Percentiles rank a stretch among this genome's conserved stretches.
These are phyloP conservation scores for Tauraco erythrolophus DNA, from an alignment of 2,113 vertebrate species.

Conservation along the genomic window DNA sequence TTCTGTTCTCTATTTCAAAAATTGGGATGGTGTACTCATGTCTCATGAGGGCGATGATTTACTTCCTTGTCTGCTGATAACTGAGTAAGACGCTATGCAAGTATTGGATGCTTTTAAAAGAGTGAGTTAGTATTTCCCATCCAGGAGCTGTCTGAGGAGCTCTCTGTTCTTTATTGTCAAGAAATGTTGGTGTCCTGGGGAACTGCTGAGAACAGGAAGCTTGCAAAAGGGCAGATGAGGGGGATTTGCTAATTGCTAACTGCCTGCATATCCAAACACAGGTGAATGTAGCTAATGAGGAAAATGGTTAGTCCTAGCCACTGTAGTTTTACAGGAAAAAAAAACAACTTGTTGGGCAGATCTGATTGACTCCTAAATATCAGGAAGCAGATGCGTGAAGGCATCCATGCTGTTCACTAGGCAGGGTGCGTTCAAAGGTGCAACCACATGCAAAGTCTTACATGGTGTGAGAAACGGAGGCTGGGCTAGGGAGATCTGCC, in stretches of 20 bases:
- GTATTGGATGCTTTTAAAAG: neutral
- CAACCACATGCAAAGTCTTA: neutral
- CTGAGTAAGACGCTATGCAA: neutral
- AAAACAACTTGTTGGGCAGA: neutral
- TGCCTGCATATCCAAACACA: neutral
- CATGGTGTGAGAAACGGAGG: neutral
- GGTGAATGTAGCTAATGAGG: neutral
- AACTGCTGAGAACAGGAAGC: neutral
- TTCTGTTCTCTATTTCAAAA: neutral
- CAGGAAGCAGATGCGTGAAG: neutral
- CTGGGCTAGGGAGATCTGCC: neutral
- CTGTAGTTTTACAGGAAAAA: neutral
- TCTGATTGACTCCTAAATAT: neutral
- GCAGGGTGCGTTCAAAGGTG: neutral
- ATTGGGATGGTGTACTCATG: neutral
- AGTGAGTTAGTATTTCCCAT: neutral
- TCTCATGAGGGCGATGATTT: neutral
- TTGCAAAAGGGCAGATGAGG: neutral
- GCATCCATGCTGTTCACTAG: accelerated
- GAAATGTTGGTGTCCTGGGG: neutral
- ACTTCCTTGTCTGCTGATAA: neutral
- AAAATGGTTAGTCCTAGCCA: neutral
- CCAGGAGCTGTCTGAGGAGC: neutral
- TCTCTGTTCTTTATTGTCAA: neutral
- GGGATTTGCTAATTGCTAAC: neutral